Base-by-base conservation (phyloP, 2,797 vertebrate genomes). In the Falco biarmicus region DNA sequence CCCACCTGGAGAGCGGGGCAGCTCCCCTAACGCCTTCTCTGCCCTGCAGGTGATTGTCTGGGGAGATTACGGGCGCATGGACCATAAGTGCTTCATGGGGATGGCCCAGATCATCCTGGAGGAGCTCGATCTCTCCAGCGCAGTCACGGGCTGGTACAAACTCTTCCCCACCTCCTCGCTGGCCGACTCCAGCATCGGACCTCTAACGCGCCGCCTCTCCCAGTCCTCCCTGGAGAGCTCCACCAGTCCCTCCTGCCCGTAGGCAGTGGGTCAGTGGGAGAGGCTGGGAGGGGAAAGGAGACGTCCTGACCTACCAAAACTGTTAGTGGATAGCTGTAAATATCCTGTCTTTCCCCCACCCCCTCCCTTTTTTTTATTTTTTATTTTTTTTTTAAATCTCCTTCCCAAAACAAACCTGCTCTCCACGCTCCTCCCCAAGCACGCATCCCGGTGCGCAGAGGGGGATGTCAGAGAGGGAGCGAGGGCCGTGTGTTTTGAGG, bases 71-170 rank as follows among this genome's bases (percentile, higher is more conserved):
- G 99, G 99, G 66, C 99, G 99, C 95, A 99, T 99, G 99, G 99
- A 99, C 98, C 99, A 99, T 98, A 99, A 99, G 98, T 99, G 99
- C 98, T 99, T 99, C 99, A 99, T 99, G 99, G 99, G 99, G 92
- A 99, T 99, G 99, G 99, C 99, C 73, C 99, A 99, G 98, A 99
- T 99, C 97, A 98, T 99, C 79, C 97, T 99, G 97, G 99, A 99
- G 54, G 99, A 99, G 98, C 98, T 99, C 95, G 99, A 99, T 97
- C 98, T 99, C 97, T 99, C 99, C 53, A 98, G 98, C 31, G 89
- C 90, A 2, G 98, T 99, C 80, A 96, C 98, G 4, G 99, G 99
- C 97, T 99, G 99, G 99, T 99, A 99, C 98, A 99, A 99, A 99
- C 99, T 99, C 97, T 99, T 99, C 98, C 99, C 99, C 96, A 99